Base-by-base conservation (phyloP, 2,888 invertebrate genomes). In the Clitarchus hookeri region DNA sequence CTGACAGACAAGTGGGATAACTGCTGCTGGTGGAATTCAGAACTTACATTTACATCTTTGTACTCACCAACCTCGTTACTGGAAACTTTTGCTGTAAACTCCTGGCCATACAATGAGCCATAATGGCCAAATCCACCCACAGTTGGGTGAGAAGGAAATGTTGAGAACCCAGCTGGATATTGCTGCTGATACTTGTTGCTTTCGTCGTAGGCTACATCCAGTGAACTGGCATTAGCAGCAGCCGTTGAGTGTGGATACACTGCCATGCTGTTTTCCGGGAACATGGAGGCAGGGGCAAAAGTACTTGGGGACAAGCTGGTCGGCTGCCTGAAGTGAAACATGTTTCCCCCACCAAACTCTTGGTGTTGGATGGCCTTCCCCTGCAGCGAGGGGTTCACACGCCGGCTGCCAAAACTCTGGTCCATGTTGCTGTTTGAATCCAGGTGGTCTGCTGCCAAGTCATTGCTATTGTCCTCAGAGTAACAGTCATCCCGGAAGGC, bases 401-500 rank as follows among this genome's bases (percentile, higher is more conserved):
- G 77, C 26, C 44, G 23, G 26, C 26, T 19, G 12, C 85, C 84
- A 19, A 83, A 84, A 27, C 83, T 85, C 23, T 44, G 83, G n/a
- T 82, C 86, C 25, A 54, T 44, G 36, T 82, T 85, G 44, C 83
- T 77, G 48, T 53, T 85, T 23, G 48, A 26, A 16, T 87, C 87
- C 44, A 86, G 12, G 13, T 85, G 87, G 36, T 84, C 86, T 27
- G 83, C 53, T 54, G 85, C 54, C 23, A 87, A 44, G 25, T 92
- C 92, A 79, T 90, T 92, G 87, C 92, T 92, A 87, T 93, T 94
- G 87, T 93, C 92, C 88, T 92, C 93, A 1, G 91, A 90, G 90
- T 94, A 94, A 89, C 94, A 94, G 88, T 94, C 94, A 89, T 94
- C 94, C 84, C 94, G 91, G 89, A 94, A 94, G 6, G 94, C 92